Evolutionary conservation across 2,888 invertebrate genomes (phyloP).

Genomic region (Dione vanillae): DNA sequence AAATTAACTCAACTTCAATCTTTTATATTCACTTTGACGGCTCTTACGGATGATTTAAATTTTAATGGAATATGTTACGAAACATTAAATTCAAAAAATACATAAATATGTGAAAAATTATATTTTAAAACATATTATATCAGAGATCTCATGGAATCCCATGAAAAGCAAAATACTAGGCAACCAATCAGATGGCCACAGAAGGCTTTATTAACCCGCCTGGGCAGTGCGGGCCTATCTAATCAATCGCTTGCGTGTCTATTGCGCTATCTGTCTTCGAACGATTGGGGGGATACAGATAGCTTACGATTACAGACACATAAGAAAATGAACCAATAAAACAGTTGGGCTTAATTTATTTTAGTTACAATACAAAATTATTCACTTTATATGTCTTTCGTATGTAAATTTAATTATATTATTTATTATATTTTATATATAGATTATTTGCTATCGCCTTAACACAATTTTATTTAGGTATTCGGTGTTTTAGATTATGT

Average conservation of each 20-base stretch:
- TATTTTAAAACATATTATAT: background rate
- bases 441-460: too few relatives aligned
- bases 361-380: background rate
- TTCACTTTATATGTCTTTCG: too few relatives aligned
- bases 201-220: conserved; percentile 82
- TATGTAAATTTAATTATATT: too few relatives aligned
- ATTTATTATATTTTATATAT: too few relatives aligned
- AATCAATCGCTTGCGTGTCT: conserved; percentile 84
- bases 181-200: conserved; percentile 78
- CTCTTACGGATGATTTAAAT: background rate
- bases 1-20: background rate
- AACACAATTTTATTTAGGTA: too few relatives aligned
- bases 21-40: background rate
- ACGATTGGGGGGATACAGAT: conserved; percentile 66
- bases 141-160: conserved; percentile 71
- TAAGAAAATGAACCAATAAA: conserved; percentile 79
- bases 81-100: background rate
- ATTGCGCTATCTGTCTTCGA: conserved; percentile 82
- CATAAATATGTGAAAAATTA: background rate
- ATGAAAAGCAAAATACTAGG: conserved; percentile 80
- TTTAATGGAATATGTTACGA: too few relatives aligned
- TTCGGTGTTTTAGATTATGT: too few relatives aligned
- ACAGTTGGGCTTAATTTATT: conserved; percentile 61
- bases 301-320: conserved; percentile 77
- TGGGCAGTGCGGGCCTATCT: conserved; percentile 76